Base-by-base conservation (phyloP, 1,140 invertebrate species). In the Drosophila seguyi region DNA sequence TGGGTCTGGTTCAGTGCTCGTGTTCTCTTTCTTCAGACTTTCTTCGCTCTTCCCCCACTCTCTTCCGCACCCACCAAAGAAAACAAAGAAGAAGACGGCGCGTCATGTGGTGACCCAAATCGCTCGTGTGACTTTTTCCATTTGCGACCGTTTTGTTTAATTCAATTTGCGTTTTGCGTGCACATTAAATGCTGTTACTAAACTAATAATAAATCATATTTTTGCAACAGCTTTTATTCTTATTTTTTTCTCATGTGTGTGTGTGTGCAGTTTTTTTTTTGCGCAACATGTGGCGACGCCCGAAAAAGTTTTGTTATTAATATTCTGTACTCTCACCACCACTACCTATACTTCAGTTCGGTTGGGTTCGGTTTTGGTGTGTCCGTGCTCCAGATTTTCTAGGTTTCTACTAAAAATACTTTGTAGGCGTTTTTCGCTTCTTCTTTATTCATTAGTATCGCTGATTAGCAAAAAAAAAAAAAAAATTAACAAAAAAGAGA, bases 321-420 rank as follows among this genome's bases (percentile, higher is more conserved):
- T 66, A 47, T 31, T 38, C 34, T 25, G 27, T 41, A 50, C 44
- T 66, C 61, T 67, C 65, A 69, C 38, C 34, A 62, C 14, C 13
- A 27, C 20, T 41, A 39, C 45, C 20, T 20, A 66, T 27, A 27
- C 22, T 53, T 27, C 56, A 31, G 42, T 38, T 45, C 29, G 41
- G 47, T 76, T 34, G 31, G 31, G 31, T 5, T 36, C 34, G 34
- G 11, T 34, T 34, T 34, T 29, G 41, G 47, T 76, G 45, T 68
- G 53, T 58, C 42, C 68, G 66, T 65, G 83, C 71, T 79, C 66
- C 75, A 78, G 61, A 66, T 75, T 69, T 87, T 75, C 56, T 65
- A 20, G 47, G 53, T 75, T 22, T 75, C 47, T 84, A 87, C 84
- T 88, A 87, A 87, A 87, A 87, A 87, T 87, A 87, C 84, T 63